Evolutionary conservation across 2,113 vertebrate genomes (phyloP).

Genomic region (Scartelaos histophorus): DNA sequence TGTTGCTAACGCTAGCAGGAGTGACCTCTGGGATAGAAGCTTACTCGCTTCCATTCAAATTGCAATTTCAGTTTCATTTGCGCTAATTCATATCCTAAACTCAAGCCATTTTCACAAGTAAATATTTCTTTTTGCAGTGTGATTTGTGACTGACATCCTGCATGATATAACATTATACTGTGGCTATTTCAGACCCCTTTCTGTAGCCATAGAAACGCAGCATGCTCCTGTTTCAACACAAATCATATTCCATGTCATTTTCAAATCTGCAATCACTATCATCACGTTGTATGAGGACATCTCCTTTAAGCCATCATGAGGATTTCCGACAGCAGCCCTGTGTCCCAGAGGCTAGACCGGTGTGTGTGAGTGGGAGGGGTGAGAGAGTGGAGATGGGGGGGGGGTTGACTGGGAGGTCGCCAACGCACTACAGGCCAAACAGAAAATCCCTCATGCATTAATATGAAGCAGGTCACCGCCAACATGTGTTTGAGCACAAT

Average conservation of each 20-base stretch:
- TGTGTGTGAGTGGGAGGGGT: background rate
- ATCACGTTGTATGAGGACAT: background rate
- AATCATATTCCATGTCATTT: conserved; percentile 9
- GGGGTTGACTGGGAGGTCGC: conserved; percentile 53
- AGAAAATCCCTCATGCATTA: conserved; percentile 38
- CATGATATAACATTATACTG: conserved; percentile 60
- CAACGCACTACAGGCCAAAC: conserved; percentile 34
- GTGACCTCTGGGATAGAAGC: too few species aligned
- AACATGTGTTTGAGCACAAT: conserved; percentile 3
- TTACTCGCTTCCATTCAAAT: too few species aligned
- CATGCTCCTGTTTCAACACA: conserved; percentile 58
- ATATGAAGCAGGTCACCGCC: conserved; percentile 24
- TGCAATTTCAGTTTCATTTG: too few species aligned
- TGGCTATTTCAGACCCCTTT: conserved; percentile 71
- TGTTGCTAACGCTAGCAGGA: too few species aligned
- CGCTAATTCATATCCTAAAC: too few species aligned
- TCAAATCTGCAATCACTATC: background rate
- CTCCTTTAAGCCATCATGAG: background rate
- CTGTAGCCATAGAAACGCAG: conserved; percentile 74
- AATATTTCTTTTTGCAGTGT: background rate
- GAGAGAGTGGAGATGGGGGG: conserved; percentile 6
- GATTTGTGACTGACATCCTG: conserved; percentile 37
- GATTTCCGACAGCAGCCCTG: conserved; percentile 17
- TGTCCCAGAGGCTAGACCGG: conserved; percentile 35
- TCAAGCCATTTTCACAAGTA: too few species aligned